A percentile compares a stretch with the other conserved stretches of the same genome.
Evolutionary conservation across 1,140 invertebrate species (phyloP).

Genomic region (Campoletis sonorensis): DNA sequence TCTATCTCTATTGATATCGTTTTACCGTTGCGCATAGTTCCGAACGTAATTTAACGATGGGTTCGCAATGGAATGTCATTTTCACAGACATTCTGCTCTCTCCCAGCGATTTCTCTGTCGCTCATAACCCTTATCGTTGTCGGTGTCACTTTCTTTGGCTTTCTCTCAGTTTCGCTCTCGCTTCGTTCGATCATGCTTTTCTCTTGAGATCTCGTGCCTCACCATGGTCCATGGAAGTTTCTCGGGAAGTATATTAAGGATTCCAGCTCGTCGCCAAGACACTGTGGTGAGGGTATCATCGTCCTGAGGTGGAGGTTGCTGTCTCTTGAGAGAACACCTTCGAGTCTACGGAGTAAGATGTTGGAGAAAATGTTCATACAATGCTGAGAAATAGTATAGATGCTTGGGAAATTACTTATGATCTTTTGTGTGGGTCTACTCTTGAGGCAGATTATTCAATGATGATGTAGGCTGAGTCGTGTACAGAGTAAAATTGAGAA

Average conservation of each 20-base stretch:
- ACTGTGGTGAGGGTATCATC: background rate
- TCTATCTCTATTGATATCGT: background rate
- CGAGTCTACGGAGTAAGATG: background rate
- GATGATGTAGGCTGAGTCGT: background rate
- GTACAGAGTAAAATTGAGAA: constrained; percentile 45
- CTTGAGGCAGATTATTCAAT: background rate
- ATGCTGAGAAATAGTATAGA: constrained; percentile 46
- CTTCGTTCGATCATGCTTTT: constrained; percentile 9
- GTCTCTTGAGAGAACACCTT: background rate
- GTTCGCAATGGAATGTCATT: constrained; percentile 60
- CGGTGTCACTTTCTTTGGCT: background rate
- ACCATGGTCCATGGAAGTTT: background rate
- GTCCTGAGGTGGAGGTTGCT: background rate
- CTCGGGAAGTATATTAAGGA: constrained; percentile 69
- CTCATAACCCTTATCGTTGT: constrained; percentile 13
- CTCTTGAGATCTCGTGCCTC: background rate
- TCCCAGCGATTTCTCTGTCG: constrained; percentile 39
- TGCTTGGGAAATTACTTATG: constrained; percentile 25
- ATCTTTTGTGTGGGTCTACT: background rate
- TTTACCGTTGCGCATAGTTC: constrained; percentile 38
- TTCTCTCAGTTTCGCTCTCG: background rate
- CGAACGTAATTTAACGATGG: constrained; percentile 67
- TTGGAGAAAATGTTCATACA: background rate
- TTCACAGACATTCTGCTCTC: constrained; percentile 49
- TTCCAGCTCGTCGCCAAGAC: constrained; percentile 58